Evolutionary conservation across 1,140 invertebrate species (phyloP).

Genomic region (Monomorium pharaonis): DNA sequence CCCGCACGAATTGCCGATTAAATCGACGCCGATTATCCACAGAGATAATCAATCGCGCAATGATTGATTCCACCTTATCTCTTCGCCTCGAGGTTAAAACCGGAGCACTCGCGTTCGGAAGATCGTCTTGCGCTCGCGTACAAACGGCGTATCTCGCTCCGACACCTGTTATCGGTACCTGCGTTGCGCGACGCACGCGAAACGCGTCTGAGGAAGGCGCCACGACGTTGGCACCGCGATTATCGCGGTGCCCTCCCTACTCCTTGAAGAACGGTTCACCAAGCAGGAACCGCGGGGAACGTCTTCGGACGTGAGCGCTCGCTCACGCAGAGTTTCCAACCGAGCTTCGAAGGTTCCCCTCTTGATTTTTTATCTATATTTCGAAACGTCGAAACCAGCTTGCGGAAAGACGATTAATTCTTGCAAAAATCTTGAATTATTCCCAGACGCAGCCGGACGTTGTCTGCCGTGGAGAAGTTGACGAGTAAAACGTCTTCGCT

Average conservation of each 20-base stretch:
- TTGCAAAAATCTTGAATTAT: not conserved
- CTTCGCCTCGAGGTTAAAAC: no score
- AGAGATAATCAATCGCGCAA: no score
- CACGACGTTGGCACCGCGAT: conserved; percentile 50
- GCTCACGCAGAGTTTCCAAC: not conserved
- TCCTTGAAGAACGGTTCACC: conserved; percentile 40
- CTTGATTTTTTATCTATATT: conserved; percentile 9
- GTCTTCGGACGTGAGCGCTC: not conserved
- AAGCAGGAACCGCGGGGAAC: conserved; percentile 33
- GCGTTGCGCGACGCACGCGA: conserved; percentile 40
- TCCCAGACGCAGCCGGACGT: not conserved
- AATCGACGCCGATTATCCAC: not conserved
- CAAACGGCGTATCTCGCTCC: not conserved
- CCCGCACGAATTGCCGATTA: not conserved
- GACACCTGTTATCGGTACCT: conserved; percentile 31
- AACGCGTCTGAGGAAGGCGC: conserved; percentile 46
- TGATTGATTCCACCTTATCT: not conserved
- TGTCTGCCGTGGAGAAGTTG: no score
- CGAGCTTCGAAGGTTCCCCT: no score
- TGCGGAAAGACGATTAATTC: not conserved
- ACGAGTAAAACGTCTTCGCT: not conserved
- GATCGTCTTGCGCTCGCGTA: not conserved
- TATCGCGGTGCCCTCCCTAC: conserved; percentile 49
- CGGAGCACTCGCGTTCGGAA: not conserved
- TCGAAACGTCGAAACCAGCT: not conserved